Conservation (phyloP, 2,113 vertebrate genomes). For the Amblyornis subalaris region DNA sequence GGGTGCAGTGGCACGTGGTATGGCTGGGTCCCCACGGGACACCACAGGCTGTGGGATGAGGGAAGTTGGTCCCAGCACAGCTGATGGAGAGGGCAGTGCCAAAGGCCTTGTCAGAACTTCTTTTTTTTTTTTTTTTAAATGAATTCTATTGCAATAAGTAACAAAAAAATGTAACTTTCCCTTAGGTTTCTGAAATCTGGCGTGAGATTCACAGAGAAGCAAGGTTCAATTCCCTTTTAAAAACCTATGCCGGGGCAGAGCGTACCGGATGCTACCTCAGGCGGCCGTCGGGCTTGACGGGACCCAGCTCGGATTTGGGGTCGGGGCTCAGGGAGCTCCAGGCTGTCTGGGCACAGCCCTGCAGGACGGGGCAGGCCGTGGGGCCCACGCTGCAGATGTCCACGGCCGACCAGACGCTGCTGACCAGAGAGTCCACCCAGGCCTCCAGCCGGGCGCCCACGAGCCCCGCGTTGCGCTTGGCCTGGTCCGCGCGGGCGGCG, state of each 20-base stretch:
- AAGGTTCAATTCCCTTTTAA: slow-evolving; percentile 64
- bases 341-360: slow-evolving; percentile 86
- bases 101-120: slow-evolving; percentile 8
- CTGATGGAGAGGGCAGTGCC: slow-evolving; percentile 8
- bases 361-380: slow-evolving; percentile 87
- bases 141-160: not conserved
- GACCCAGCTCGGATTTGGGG: slow-evolving; percentile 90
- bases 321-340: slow-evolving; percentile 97
- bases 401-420: slow-evolving; percentile 84
- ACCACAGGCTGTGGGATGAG: not conserved
- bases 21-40: rapidly evolving
- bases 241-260: not conserved
- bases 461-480: slow-evolving; percentile 81
- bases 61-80: not conserved
- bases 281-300: slow-evolving; percentile 82
- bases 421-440: slow-evolving; percentile 89
- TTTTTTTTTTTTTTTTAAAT: not conserved
- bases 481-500: slow-evolving; percentile 81
- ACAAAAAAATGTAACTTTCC: not conserved
- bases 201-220: not conserved
- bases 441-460: slow-evolving; percentile 79
- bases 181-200: not conserved
- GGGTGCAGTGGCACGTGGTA: not conserved
- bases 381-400: slow-evolving; percentile 83
- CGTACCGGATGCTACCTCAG: slow-evolving; percentile 87